phyloP scores from a whole-genome alignment of 2,888 invertebrate species.

The Agrypnus murinus region DNA sequence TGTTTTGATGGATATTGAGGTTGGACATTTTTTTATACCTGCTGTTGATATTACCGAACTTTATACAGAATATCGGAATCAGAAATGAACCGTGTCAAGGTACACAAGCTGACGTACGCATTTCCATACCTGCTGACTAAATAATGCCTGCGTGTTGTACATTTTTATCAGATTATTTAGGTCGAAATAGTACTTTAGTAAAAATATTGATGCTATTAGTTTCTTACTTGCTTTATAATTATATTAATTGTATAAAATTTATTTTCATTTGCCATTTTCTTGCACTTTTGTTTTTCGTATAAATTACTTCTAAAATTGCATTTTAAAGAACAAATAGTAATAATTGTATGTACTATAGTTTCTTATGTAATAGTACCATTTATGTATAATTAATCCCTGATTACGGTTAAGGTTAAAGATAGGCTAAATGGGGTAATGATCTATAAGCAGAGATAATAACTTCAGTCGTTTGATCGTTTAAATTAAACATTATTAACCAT shows the following conservation, averaged over 20 bases:
- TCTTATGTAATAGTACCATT: no score
- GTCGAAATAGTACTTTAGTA: slow-evolving; percentile 46
- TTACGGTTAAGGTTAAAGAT: no score
- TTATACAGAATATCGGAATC: slow-evolving; percentile 43
- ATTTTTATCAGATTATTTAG: slow-evolving; percentile 51
- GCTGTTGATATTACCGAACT: slow-evolving; percentile 21
- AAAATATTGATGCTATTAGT: slow-evolving; percentile 28
- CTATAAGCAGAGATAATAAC: no score
- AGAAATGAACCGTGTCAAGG: slow-evolving; percentile 53
- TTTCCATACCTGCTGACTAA: slow-evolving; percentile 48
- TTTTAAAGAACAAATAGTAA: no score
- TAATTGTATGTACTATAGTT: no score
- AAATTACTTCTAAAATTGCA: no score
- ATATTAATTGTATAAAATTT: slow-evolving; percentile 27
- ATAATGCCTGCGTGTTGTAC: slow-evolving; percentile 49
- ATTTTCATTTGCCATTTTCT: no score
- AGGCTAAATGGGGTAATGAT: no score
- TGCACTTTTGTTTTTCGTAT: no score
- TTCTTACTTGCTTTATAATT: slow-evolving; percentile 14
- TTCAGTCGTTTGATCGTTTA: no score
- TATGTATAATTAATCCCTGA: no score
- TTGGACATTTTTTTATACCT: background rate
- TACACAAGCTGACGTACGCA: slow-evolving; percentile 50
- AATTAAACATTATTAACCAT: no score
- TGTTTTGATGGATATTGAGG: background rate